Conservation (phyloP, 2,888 invertebrate species). For the Drosophila prolongata region DNA sequence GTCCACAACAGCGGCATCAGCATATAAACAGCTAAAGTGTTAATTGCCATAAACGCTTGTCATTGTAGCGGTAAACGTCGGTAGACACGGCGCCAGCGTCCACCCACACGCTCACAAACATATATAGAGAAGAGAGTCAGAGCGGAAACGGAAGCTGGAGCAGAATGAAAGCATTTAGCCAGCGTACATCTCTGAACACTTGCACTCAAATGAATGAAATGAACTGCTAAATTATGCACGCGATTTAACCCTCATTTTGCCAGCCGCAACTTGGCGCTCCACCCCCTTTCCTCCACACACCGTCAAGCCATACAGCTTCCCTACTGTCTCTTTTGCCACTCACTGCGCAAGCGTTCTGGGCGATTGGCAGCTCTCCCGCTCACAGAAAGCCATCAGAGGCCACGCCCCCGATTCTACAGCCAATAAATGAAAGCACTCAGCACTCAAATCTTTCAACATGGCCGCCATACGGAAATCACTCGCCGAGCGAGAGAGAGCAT, state of each 20-base stretch:
- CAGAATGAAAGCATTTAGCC: conserved; percentile 34
- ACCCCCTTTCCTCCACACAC: not conserved
- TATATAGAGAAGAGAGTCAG: conserved; percentile 22
- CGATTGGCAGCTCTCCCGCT: conserved; percentile 7
- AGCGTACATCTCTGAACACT: conserved; percentile 63
- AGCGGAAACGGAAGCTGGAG: conserved; percentile 15
- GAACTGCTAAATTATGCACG: conserved; percentile 82
- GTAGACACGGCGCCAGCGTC: conserved; percentile 81
- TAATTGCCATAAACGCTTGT: conserved; percentile 85
- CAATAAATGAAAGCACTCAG: conserved; percentile 39
- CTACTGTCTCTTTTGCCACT: conserved; percentile 29
- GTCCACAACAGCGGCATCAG: conserved; percentile 61
- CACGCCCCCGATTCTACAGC: conserved; percentile 60
- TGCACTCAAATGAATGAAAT: conserved; percentile 81
- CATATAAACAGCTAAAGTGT: conserved; percentile 85
- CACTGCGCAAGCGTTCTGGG: conserved; percentile 26
- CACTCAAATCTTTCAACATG: conserved; percentile 30
- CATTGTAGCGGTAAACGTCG: conserved; percentile 84
- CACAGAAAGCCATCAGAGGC: conserved; percentile 1
- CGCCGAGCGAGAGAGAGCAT: conserved; percentile 20
- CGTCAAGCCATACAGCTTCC: not conserved
- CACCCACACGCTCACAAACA: conserved; percentile 47
- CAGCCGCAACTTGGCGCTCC: conserved; percentile 51
- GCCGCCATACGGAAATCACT: conserved; percentile 32
- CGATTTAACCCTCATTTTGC: conserved; percentile 79